Evolutionary conservation across 2,888 invertebrate genomes (phyloP), one percentile per base, ranked within the genome.

Genomic region (Standfussiana lucernea): DNA sequence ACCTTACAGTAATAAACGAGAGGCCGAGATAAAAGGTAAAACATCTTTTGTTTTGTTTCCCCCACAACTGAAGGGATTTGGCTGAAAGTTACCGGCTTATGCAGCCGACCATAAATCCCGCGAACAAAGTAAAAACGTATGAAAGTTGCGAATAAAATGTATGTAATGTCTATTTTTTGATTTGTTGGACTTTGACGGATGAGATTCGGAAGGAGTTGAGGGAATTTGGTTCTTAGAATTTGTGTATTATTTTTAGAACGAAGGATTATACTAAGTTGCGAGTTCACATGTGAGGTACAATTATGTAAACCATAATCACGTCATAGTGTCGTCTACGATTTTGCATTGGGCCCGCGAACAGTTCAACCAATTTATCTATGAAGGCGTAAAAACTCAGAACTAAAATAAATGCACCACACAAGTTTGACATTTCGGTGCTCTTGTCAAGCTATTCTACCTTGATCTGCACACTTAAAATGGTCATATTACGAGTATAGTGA

Each of bases 11-110:
- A 65, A 79, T 71, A 61, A 68, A 59, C 50, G 35, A 24, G 35
- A 24, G 59, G n/a, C 61, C 13, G 32, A 76, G 61, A 76, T 66
- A 84, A 82, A 84, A 71, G 75, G 62, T 70, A 83, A 7, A 84
- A 65, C 71, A 71, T 82, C 75, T 79, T 84, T 82, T 82, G 71
- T 82, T 82, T 84, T 84, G 84, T 79, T 75, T 72, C 65, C 59
- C 24, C 4, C 37, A 47, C 56, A 47, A 72, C 62, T 75, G 84
- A 68, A 84, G 21, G 68, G 84, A 64, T 80, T 68, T 80, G 28
- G 75, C 40, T 69, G 69, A 62, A 74, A 83, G 75, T 75, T 79
- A 71, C 75, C 67, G 53, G 75, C 62, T 82, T 83, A 68, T 68
- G 72, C 61, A 76, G 72, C 61, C 84, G 32, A 70, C 69, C 84